These are phyloP conservation scores for Climacteris rufus DNA, from an alignment of 2,113 vertebrate genomes.

Conservation along the genomic window DNA sequence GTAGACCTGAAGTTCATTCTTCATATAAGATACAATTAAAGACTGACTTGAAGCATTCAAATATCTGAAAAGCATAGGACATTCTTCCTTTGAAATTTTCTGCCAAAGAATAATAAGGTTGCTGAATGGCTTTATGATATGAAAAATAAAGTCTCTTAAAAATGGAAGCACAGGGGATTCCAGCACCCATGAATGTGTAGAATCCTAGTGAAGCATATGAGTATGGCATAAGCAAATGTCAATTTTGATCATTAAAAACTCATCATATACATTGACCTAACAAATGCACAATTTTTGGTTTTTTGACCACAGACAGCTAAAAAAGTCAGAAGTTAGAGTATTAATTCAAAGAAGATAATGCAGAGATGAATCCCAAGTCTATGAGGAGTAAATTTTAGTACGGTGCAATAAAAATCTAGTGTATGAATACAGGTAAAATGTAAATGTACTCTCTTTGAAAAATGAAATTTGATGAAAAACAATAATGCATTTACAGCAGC, in stretches of 20 bases:
- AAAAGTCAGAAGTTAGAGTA: neutral
- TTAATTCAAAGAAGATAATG: neutral
- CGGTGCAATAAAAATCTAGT: neutral
- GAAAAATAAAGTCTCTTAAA: neutral
- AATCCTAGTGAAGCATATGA: neutral
- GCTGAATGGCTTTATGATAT: neutral
- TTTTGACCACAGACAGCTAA: neutral
- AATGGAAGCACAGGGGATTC: neutral
- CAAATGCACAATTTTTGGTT: neutral
- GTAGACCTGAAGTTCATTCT: neutral
- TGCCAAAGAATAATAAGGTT: neutral
- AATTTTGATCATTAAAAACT: neutral
- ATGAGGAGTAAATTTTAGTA: neutral
- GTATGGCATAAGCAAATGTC: neutral
- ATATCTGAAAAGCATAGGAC: neutral
- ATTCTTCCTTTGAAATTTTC: neutral
- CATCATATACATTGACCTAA: neutral
- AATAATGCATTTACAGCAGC: neutral
- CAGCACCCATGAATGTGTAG: neutral
- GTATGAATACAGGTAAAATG: neutral
- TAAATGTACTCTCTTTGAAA: neutral
- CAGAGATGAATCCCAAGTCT: neutral
- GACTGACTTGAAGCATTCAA: neutral
- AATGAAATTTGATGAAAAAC: neutral
- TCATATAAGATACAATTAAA: neutral